A percentile compares a stretch with the other conserved stretches of the same genome.
Conservation (phyloP, 2,113 vertebrate genomes). For the Cebidichthys violaceus region DNA sequence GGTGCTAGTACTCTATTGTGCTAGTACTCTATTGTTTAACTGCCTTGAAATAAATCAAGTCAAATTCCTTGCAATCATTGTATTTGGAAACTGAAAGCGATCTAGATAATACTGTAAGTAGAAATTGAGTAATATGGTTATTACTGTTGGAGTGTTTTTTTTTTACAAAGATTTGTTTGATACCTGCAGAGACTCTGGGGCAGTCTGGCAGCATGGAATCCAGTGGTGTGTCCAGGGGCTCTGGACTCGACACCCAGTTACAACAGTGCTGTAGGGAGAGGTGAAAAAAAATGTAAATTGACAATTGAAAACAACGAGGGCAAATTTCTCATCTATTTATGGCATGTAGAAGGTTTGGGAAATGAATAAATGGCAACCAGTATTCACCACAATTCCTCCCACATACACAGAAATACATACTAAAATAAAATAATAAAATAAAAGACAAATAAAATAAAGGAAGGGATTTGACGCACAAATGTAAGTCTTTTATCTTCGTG, state of each 20-base stretch:
- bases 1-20: too few relatives aligned
- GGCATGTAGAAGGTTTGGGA: neutral
- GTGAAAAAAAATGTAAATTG: neutral
- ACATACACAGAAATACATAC: slow-evolving; percentile 1
- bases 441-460: neutral
- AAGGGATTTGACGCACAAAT: neutral
- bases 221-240: slow-evolving; percentile 91
- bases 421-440: neutral
- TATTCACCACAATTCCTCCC: neutral
- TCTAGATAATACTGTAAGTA: neutral
- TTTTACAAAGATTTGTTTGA: slow-evolving; percentile 3
- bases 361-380: neutral
- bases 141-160: neutral
- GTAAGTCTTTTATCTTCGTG: neutral
- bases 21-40: neutral
- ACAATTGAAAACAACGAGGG: neutral
- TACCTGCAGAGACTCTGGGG: slow-evolving; percentile 97
- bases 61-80: neutral
- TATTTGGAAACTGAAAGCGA: neutral
- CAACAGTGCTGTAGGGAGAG: slow-evolving; percentile 89
- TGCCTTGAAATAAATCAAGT: neutral
- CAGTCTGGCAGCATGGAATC: slow-evolving; percentile 97
- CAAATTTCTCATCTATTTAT: neutral
- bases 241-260: slow-evolving; percentile 97
- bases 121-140: neutral